These are phyloP conservation scores for pig (Sus scrofa) DNA, from an alignment of 2,113 vertebrate species.

Conservation along the genomic window T2T-Sscrofa CM000812.6:197618501-197619000, in stretches of 20 bases:
- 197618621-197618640: background rate
- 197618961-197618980: background rate
- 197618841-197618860: background rate
- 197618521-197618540: background rate
- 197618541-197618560: conserved; percentile 13
- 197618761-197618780: background rate
- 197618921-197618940: background rate
- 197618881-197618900: background rate
- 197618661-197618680: background rate
- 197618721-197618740: conserved; percentile 1
- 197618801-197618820: background rate
- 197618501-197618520: background rate
- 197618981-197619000: too few relatives aligned
- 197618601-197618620: conserved; percentile 17
- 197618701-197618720: conserved; percentile 29
- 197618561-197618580: background rate
- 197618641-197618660: background rate
- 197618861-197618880: background rate
- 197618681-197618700: background rate
- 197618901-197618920: background rate
- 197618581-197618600: conserved; percentile 4
- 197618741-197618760: background rate
- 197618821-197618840: background rate
- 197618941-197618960: background rate
- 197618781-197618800: background rate